A percentile compares a stretch with the other conserved stretches of the same genome.
These are phyloP conservation scores for Butastur rufipennis DNA, from an alignment of 2,113 vertebrate genomes.

Conservation along the genomic window DNA sequence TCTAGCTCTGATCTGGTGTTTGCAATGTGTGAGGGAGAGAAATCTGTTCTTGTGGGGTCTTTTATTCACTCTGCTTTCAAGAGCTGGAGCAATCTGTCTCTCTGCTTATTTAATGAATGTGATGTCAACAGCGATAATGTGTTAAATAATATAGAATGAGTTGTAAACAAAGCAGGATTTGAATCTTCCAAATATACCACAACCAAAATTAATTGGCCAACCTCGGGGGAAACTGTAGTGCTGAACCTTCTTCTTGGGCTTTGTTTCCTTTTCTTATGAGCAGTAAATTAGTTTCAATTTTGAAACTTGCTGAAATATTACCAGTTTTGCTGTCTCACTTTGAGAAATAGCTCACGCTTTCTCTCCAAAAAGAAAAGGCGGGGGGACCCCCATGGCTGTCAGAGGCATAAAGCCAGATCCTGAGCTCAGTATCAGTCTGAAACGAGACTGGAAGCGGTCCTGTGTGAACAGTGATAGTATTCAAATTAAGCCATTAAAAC, in stretches of 20 bases:
- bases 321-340: not conserved
- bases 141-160: conserved; percentile 43
- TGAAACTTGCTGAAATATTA: conserved; percentile 12
- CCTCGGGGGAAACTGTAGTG: not conserved
- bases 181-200: conserved; percentile 14
- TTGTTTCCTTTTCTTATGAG: conserved; percentile 32
- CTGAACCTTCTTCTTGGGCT: not conserved
- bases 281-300: conserved; percentile 16
- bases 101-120: conserved; percentile 53
- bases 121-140: conserved; percentile 55
- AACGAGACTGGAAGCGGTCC: not conserved
- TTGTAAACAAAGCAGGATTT: conserved; percentile 55
- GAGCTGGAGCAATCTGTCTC: conserved; percentile 54
- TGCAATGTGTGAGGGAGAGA: conserved; percentile 35
- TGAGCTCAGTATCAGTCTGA: not conserved
- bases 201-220: conserved; percentile 30
- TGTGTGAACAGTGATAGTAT: not conserved
- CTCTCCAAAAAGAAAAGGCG: not conserved
- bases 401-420: not conserved
- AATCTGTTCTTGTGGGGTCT: conserved; percentile 59
- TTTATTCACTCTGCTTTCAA: conserved; percentile 41
- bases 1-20: conserved; percentile 39
- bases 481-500: not conserved
- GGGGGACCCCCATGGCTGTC: not conserved
- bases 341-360: not conserved